Evolutionary conservation across 2,113 vertebrate genomes (phyloP), one percentile per base, ranked within the genome.

Genomic region (Corythaixoides concolor): DNA sequence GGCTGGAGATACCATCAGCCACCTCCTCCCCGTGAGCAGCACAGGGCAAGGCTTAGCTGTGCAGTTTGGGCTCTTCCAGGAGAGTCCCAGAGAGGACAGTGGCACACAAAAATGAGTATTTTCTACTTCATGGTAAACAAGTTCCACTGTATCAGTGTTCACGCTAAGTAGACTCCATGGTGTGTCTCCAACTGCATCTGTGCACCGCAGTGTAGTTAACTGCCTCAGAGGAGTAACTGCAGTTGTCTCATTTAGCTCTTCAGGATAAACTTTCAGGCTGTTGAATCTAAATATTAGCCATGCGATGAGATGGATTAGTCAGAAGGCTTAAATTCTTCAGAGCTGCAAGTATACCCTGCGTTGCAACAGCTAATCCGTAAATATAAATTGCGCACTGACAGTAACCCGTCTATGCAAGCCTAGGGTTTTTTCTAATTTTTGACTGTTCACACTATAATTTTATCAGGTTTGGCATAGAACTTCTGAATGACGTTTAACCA

Each of bases 361-460:
- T 82, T 83, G 91, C 90, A 91, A 92, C 77, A 91, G 87, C 93
- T 96, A 89, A 95, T 95, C 91, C 82, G 94, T 73, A 86, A 86
- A 24, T 93, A 91, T 91, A 74, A 84, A 77, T 93, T 88, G 64
- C 22, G 60, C 96, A 96, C 90, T 94, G 92, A 89, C 75, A 97
- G 95, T 92, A 94, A 64, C 88, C 95, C 58, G 88, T 97, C 98
- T 98, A 98, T 98, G 98, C 98, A 98, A 98, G 89, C 92, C 95
- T 97, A 58, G 52, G 26, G 41, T 41, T 77, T 52, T 58, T 74
- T 77, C 62, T 88, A n/a, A 19, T 75, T 92, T 93, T 93, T 76
- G 95, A 97, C 88, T 97, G 96, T 96, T 97, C 89, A 79, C 95
- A 66, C 77, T 95, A 41, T 96, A 88, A 70, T 97, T 96, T 93